Percentiles rank a stretch among this genome's conserved stretches.
Evolutionary conservation across 2,888 invertebrate species (phyloP).

Genomic region (Macropis europaea): DNA sequence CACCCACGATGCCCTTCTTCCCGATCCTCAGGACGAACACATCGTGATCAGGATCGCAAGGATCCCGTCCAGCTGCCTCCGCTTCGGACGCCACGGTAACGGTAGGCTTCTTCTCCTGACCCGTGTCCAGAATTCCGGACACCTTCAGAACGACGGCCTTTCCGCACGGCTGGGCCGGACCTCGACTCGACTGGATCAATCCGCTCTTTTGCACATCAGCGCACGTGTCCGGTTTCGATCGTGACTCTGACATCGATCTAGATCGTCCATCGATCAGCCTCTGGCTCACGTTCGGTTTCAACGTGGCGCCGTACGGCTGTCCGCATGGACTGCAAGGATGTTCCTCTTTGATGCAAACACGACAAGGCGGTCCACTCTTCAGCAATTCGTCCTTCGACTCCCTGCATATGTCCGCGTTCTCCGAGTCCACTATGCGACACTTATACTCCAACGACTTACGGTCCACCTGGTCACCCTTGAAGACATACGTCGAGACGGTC

Average conservation of each 20-base stretch:
- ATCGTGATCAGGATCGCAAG: slow-evolving; percentile 85
- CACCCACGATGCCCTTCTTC: slow-evolving; percentile 85
- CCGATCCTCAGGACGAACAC: slow-evolving; percentile 88
- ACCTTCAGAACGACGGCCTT: slow-evolving; percentile 76
- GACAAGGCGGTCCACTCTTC: slow-evolving; percentile 16
- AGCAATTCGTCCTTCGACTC: slow-evolving; percentile 45
- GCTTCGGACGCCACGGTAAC: slow-evolving; percentile 68
- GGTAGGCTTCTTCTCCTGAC: slow-evolving; percentile 57
- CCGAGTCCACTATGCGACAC: slow-evolving; percentile 63
- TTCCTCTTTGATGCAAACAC: slow-evolving; percentile 47
- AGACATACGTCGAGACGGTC: slow-evolving; percentile 58
- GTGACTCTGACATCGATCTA: background rate
- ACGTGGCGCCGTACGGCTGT: background rate
- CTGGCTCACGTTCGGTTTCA: slow-evolving; percentile 15
- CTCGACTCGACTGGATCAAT: slow-evolving; percentile 26
- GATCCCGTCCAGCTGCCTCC: slow-evolving; percentile 41
- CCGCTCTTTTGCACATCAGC: slow-evolving; percentile 7
- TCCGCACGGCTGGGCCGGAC: slow-evolving; percentile 54
- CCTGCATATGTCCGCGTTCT: slow-evolving; percentile 43
- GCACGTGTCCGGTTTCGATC: slow-evolving; percentile 6
- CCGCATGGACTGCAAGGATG: slow-evolving; percentile 62
- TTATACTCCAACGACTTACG: slow-evolving; percentile 62
- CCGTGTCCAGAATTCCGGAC: slow-evolving; percentile 70
- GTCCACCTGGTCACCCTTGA: slow-evolving; percentile 58
- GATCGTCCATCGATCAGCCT: background rate